Evolutionary conservation across 2,113 vertebrate species (phyloP), one percentile per base, ranked within the genome.

Genomic region (Brachyhypopomus occidentalis): DNA sequence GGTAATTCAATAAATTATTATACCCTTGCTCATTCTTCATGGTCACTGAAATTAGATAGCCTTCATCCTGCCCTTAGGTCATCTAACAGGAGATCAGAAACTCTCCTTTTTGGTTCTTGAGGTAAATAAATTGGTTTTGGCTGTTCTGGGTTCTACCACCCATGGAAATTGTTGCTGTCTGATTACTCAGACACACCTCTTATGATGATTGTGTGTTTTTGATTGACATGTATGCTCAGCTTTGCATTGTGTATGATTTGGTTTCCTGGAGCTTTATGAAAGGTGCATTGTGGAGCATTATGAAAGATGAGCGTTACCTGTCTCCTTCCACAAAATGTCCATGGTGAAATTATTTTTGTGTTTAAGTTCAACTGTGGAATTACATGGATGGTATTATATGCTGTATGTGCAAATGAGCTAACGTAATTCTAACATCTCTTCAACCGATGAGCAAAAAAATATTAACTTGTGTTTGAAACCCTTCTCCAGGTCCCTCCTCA

Each of bases 1-100:
- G 91, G 91, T 90, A 91, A 93, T 89, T 90, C 88, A 91, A 91
- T 90, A 86, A 88, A 89, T 84, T 48, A 90, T 90, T 88, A 92
- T 89, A 84, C 83, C 88, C 75, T 70, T 72, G 84, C 88, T 89
- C 89, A 90, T 91, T 85, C 88, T 90, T 87, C 85, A 38, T 83
- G 81, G 83, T 86, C 79, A 84, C 77, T 79, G 92, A 91, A 91
- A 93, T 83, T 52, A 23, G 91, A 93, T 92, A 92, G 80, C 45
- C 79, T 91, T 93, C 88, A 91, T 92, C 90, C 86, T 72, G 79
- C 27, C 86, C 84, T 80, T 79, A 30, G 91, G 91, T 90, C 91
- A 90, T 89, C 83, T 88, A 86, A 89, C 87, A 90, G 89, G 88
- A 89, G 89, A 90, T 90, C 90, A 90, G 87, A 93, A 87, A 70